phyloP scores from a whole-genome alignment of 2,797 vertebrate genomes.

The Malurus splendens region DNA sequence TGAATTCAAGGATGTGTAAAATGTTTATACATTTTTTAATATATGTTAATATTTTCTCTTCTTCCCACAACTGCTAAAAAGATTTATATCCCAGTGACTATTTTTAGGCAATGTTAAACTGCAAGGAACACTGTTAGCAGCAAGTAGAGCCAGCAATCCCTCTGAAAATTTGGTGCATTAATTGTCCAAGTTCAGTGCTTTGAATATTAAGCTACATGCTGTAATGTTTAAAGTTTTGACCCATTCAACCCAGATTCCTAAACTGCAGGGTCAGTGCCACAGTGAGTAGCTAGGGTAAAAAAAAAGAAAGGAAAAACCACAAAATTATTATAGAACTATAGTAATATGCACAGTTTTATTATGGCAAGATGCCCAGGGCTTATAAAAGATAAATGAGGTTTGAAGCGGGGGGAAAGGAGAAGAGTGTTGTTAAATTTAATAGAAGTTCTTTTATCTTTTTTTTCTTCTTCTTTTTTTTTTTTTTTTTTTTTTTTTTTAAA shows the following conservation, averaged over 20 bases:
- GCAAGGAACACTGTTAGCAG: not conserved
- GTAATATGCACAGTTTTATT: slow-evolving; percentile 57
- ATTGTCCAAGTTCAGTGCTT: not conserved
- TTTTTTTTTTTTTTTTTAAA: slow-evolving; percentile 8
- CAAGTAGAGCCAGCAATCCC: not conserved
- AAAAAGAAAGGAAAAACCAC: not conserved
- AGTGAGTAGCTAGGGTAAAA: not conserved
- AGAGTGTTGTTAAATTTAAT: slow-evolving; percentile 58
- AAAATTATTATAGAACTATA: slow-evolving; percentile 51
- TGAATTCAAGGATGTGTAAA: not conserved
- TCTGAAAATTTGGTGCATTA: not conserved
- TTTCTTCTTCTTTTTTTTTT: not conserved
- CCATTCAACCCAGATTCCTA: slow-evolving; percentile 7
- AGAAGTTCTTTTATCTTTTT: slow-evolving; percentile 33
- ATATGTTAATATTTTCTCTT: not conserved
- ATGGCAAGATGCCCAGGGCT: slow-evolving; percentile 62
- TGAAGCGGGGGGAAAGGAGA: slow-evolving; percentile 38
- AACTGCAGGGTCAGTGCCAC: not conserved
- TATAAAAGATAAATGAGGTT: slow-evolving; percentile 73
- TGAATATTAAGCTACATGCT: not conserved
- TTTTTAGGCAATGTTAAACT: not conserved
- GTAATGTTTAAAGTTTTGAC: not conserved
- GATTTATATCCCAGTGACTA: not conserved
- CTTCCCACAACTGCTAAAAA: not conserved
- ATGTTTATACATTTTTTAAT: not conserved